These are phyloP conservation scores for Plotosus lineatus DNA, from an alignment of 2,113 vertebrate genomes.

Conservation along the genomic window DNA sequence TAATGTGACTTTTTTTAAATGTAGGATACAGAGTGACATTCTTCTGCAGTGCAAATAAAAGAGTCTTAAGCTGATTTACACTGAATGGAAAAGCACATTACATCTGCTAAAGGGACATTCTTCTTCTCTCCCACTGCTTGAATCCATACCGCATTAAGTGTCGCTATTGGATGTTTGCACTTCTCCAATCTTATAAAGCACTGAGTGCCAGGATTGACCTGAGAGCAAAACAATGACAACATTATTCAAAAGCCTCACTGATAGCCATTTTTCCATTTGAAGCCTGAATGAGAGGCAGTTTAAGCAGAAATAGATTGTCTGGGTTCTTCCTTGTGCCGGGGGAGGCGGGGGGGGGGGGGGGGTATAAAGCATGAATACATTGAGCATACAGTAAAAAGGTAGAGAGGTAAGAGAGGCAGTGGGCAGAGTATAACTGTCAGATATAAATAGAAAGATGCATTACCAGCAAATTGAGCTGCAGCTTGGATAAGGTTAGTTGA, in stretches of 20 bases:
- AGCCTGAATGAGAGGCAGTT: not conserved
- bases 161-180: not conserved
- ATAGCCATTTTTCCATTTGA: constrained; percentile 8
- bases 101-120: not conserved
- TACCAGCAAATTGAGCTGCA: constrained; percentile 47
- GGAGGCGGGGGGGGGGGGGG: constrained; percentile 14
- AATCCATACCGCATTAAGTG: constrained; percentile 27
- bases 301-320: constrained; percentile 6
- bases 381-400: constrained; percentile 44
- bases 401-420: constrained; percentile 25
- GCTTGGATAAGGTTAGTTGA: constrained; percentile 35
- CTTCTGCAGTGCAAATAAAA: not conserved
- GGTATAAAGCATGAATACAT: constrained; percentile 10
- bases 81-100: constrained; percentile 3
- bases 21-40: not conserved
- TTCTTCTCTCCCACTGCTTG: not conserved
- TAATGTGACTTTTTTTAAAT: no score
- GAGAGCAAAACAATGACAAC: not conserved
- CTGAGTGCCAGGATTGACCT: not conserved
- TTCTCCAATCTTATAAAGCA: not conserved
- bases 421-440: constrained; percentile 62
- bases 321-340: not conserved
- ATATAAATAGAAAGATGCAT: constrained; percentile 59
- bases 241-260: not conserved
- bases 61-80: not conserved